Base-by-base conservation (phyloP, 2,113 vertebrate genomes). In the Chaenogobius annularis region DNA sequence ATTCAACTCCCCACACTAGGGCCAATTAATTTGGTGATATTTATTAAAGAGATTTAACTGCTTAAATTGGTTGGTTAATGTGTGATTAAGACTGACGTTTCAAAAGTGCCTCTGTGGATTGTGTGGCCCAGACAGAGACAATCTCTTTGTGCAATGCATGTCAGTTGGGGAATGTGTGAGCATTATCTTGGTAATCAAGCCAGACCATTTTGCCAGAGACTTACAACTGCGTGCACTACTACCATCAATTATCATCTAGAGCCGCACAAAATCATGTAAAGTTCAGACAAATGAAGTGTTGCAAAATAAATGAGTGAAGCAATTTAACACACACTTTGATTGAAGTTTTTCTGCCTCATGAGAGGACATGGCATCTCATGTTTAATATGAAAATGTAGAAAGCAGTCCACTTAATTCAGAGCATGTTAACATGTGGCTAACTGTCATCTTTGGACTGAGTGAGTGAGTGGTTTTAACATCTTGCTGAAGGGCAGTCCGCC, bases 331-430 rank as follows among this genome's bases (percentile, higher is more conserved):
- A 64, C 62, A 64, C n/a, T 64, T 64, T 40, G 58, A 61, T 78
- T 83, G 88, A 23, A 15, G 26, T 61, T 61, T 61, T 61, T 87
- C 84, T 87, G 80, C 89, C 90, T 83, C 77, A 85, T 91, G 91
- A 92, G 55, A 82, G 74, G 73, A 66, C 72, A 83, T 80, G 61
- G 71, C 68, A 44, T 85, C 90, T 76, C 71, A 66, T 74, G 75
- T 74, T 78, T 62, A 84, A 81, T 74, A 74, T 69, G 76, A 80
- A 74, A 78, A 81, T 83, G 80, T 47, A 68, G 85, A 88, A 83
- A 88, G 77, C 66, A 80, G 67, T 47, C 71, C 68, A 74, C 77
- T 85, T 78, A 80, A 82, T 77, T 73, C 31, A 77, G 78, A 54
- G 72, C 52, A 72, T 65, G 73, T 83, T 75, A 81, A 72, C 79